Base-by-base conservation (phyloP, 1,140 invertebrate species). In the Drepana arcuata region DNA sequence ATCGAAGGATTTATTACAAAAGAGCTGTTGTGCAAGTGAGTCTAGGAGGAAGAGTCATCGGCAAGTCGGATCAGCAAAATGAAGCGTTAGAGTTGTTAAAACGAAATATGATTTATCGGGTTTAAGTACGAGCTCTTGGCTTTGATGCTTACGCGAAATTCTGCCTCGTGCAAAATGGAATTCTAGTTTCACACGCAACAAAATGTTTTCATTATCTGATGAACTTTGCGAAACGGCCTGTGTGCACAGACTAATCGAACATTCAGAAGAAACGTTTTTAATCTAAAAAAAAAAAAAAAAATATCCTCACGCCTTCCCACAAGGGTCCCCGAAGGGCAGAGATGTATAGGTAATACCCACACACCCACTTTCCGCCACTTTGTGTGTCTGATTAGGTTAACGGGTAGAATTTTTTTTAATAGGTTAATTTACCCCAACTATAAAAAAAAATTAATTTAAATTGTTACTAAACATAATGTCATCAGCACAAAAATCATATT, bases 131-230 rank as follows among this genome's bases (percentile, higher is more conserved):
- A 30, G 41, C 27, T 15, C 33, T 47, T 48, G 46, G 48, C 60
- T 74, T 72, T 74, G 68, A 75, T 65, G 65, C 65, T 75, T 71
- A 69, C 61, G 59, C 68, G 60, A 71, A 64, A 59, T 42, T 48
- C 52, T 54, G 59, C 60, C 64, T 72, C 70, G 73, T 74, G 70
- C 70, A 61, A 75, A 77, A 78, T 80, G 64, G 70, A 73, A 74
- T 78, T 74, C 77, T 74, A 71, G 73, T 81, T 81, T 77, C 73
- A 66, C 77, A 81, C 77, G 77, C 77, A 81, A 81, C 73, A 77
- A 80, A n/a, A 78, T 78, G 75, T 70, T 64, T 52, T 65, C 57
- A 66, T 68, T 81, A 81, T 81, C 77, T 70, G 73, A 81, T 78
- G 77, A 74, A 77, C 64, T 68, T 56, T 59, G 42, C 57, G 38